Base-by-base conservation (phyloP, 2,797 vertebrate species). In the Diplodus puntazzo region DNA sequence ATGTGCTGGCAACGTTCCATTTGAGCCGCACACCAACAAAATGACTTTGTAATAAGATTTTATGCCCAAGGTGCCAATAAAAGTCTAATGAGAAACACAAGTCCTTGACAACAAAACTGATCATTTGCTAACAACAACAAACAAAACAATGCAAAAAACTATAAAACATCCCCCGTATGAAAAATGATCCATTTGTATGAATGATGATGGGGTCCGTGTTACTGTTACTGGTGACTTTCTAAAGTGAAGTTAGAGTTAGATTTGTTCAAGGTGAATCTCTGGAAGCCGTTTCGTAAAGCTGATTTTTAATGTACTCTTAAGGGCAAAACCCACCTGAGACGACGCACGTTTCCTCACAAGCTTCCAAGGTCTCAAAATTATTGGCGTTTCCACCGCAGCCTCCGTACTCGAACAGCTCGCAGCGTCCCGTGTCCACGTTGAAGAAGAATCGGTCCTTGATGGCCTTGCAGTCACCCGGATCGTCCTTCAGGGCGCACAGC, bases 371-470 rank as follows among this genome's bases (percentile, higher is more conserved):
- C 5, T 85, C 55, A 34, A 98, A 99, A 75, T 97, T 97, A 94
- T 99, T 99, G 50, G 84, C 72, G 45, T 99, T 99, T 69, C 98
- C 98, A 0, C 88, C 77, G 18, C 98, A 99, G 43, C 98, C 98
- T 6, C 97, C 97, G 0, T 96, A 99, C 6, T 95, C 92, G 69
- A 99, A 99, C 0, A 20, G 21, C 85, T 97, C 95, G 30, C 97
- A 98, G 25, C 46, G 79, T 1, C 71, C 93, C 0, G 94, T 94
- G 70, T 94, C 92, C 2, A 96, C 87, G 3, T 96, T 93, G 86
- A 97, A 99, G 91, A 96, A 97, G 77, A 90, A 98, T 0, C 94
- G 94, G 0, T 84, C 73, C 34, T 94, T 92, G 16, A 95, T 69
- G 39, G 96, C 97, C 92, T 95, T 97, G 94, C 97, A 98, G 0